These are phyloP conservation scores for Lypha dubia DNA, from an alignment of 2,888 invertebrate genomes.

Conservation along the genomic window DNA sequence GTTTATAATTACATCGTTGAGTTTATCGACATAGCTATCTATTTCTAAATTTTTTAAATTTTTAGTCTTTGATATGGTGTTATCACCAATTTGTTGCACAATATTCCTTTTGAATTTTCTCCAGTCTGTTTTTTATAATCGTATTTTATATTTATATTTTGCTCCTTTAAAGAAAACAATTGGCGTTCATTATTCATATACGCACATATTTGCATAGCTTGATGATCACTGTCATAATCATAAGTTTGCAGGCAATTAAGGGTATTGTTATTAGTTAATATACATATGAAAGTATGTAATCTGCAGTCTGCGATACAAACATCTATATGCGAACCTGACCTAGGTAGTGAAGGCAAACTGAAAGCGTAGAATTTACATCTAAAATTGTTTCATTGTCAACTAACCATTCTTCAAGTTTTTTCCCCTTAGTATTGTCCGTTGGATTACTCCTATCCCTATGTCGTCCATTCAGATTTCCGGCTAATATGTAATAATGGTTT, in stretches of 20 bases:
- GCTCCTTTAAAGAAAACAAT: constrained; percentile 7
- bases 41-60: constrained; percentile 20
- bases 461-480: not conserved
- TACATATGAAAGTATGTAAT: no score
- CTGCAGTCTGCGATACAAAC: not conserved
- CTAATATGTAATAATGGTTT: not conserved
- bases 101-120: constrained; percentile 14
- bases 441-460: not conserved
- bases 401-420: not conserved
- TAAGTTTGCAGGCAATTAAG: not conserved
- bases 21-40: not conserved
- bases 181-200: not conserved
- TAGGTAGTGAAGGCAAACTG: not conserved
- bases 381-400: not conserved
- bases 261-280: not conserved
- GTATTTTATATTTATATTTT: constrained; percentile 2
- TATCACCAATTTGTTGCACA: not conserved
- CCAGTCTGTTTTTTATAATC: constrained; percentile 2
- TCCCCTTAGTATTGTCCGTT: not conserved
- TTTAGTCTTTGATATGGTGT: not conserved
- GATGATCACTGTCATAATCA: constrained; percentile 23
- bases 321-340: not conserved
- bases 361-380: constrained; percentile 1
- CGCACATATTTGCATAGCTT: not conserved
- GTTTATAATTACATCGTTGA: constrained; percentile 11